Evolutionary conservation across 2,888 invertebrate species (phyloP).

Genomic region (Euplexia lucipara): DNA sequence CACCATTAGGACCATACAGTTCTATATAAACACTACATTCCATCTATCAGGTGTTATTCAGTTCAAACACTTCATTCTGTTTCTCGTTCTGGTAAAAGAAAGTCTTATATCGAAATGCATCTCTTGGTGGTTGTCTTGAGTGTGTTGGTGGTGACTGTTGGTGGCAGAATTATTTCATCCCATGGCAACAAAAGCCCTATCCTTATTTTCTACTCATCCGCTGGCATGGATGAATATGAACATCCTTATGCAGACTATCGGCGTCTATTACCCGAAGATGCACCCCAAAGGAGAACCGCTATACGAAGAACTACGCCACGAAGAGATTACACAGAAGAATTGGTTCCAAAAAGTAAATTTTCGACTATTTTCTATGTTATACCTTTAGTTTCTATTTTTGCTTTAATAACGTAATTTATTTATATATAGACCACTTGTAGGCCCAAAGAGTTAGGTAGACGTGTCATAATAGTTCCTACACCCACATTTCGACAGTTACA

Average conservation of each 20-base stretch:
- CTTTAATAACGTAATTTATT: too few species aligned
- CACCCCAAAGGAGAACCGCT: too few species aligned
- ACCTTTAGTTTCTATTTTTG: too few species aligned
- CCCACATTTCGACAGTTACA: too few species aligned
- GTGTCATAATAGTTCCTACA: too few species aligned
- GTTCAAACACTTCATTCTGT: constrained; percentile 8
- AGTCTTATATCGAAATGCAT: constrained; percentile 15
- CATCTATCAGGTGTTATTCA: neutral
- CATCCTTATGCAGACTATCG: neutral
- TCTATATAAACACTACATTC: constrained; percentile 10
- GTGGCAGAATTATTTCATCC: neutral
- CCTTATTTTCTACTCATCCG: constrained; percentile 13
- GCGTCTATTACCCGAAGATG: neutral
- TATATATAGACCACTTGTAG: too few species aligned
- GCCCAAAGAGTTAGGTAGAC: too few species aligned
- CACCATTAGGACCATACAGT: neutral
- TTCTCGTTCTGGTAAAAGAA: constrained; percentile 1
- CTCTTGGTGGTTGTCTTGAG: neutral
- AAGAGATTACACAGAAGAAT: too few species aligned
- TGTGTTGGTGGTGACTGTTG: constrained; percentile 4
- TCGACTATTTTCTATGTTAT: too few species aligned
- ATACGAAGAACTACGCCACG: neutral
- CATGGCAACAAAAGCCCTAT: neutral
- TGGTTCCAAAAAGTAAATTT: too few species aligned
- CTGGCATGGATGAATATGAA: neutral